Base-by-base conservation (phyloP, 2,113 vertebrate species). In the Bostrychus sinensis region DNA sequence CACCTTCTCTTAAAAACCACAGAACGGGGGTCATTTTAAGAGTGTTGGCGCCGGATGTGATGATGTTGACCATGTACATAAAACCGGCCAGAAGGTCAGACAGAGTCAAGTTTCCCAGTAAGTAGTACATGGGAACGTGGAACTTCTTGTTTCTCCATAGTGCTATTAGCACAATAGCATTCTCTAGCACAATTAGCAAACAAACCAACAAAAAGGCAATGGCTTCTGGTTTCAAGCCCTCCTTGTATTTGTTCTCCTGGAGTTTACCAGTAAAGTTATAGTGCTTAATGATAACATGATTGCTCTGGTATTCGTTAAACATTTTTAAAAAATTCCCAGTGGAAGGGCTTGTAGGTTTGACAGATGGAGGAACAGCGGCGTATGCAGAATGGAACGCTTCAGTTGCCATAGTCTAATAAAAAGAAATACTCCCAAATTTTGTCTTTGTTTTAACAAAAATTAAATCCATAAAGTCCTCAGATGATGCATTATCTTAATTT, bases 191-290 rank as follows among this genome's bases (percentile, higher is more conserved):
- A 7, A 96, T 96, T 19, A 96, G 70, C 20, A 92, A 81, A 73
- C 95, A 97, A 22, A 96, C 92, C 3, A 93, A 80, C 77, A 97
- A 88, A 80, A 95, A 94, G 0, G 81, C 79, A 0, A 91, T 91
- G 30, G 91, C 89, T 28, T 93, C 91, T 0, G 93, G 88, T 46
- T 93, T 94, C 25, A 96, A 78, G 1, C 93, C 94, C 0, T 90
- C 82, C 16, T 80, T 92, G 85, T 95, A 94, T 25, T 92, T 92
- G 59, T 82, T 86, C 0, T 74, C 86, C 0, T 86, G 88, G n/a
- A 95, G 91, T 74, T 96, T 96, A 17, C 95, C 95, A 0, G 93
- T 96, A 88, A 85, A 93, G 89, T 95, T 96, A 86, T 98, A 98
- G 45, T 98, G 95, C 2, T 89, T 69, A 0, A 66, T 20, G 64